Conservation (phyloP, 2,797 vertebrate genomes). For the Pantherophis vulpinus region DNA sequence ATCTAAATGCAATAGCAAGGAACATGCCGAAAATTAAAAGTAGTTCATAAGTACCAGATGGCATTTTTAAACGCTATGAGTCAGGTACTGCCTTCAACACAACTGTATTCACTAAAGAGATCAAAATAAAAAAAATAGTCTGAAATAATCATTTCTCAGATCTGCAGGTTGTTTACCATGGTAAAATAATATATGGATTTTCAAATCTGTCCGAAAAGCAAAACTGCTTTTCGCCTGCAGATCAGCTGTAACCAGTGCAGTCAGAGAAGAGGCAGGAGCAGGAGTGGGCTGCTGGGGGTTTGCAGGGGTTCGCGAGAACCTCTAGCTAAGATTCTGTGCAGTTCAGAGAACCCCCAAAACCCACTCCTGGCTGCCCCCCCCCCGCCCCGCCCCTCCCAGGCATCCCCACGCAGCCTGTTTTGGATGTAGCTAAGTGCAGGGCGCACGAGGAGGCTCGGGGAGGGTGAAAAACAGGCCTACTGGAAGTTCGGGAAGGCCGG, state of each 20-base stretch:
- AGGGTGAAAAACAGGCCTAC: too few species aligned
- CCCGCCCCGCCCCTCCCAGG: too few species aligned
- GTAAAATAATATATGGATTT: neutral
- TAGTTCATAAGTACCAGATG: neutral
- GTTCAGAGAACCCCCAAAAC: too few species aligned
- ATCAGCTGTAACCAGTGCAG: neutral
- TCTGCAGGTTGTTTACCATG: neutral
- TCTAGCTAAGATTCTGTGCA: too few species aligned
- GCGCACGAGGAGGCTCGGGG: too few species aligned
- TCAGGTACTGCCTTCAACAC: neutral
- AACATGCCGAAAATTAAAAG: neutral
- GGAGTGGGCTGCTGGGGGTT: too few species aligned
- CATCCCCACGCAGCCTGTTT: too few species aligned
- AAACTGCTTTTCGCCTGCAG: neutral
- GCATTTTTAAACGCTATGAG: neutral
- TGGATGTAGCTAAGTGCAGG: too few species aligned
- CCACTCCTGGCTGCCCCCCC: too few species aligned
- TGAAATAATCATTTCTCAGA: neutral
- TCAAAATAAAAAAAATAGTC: neutral
- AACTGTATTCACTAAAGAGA: neutral
- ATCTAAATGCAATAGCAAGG: neutral
- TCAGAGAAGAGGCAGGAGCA: neutral
- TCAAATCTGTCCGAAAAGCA: neutral
- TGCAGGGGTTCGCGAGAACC: too few species aligned
- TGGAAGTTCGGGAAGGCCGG: too few species aligned